These are phyloP conservation scores for Heliconius ismenius DNA, from an alignment of 2,888 invertebrate species.

Conservation along the genomic window DNA sequence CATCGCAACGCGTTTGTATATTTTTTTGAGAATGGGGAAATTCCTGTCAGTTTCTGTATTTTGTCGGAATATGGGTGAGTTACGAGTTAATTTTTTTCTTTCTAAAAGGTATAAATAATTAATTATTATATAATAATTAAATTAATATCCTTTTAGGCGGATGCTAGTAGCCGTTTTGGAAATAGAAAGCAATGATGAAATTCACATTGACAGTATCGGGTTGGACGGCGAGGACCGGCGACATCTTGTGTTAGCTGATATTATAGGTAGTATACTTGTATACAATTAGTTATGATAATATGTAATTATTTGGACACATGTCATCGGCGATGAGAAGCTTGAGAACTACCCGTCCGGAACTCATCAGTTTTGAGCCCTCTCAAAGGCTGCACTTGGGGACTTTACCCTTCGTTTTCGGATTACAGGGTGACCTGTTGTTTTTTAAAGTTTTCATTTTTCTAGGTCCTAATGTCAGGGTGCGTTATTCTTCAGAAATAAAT, in stretches of 20 bases:
- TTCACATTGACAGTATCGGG: constrained; percentile 85
- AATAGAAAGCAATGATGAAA: constrained; percentile 56
- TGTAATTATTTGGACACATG: too few relatives aligned
- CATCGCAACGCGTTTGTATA: constrained; percentile 82
- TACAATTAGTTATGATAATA: neutral
- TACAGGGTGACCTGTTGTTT: too few relatives aligned
- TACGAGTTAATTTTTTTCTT: neutral
- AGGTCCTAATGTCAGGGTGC: constrained; percentile 74
- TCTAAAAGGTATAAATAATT: too few relatives aligned
- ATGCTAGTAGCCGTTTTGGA: constrained; percentile 84
- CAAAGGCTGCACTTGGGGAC: too few relatives aligned
- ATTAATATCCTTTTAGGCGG: constrained; percentile 63
- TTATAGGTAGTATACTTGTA: constrained; percentile 55
- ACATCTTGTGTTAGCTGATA: constrained; percentile 58
- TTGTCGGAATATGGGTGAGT: constrained; percentile 85
- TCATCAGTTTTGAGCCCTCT: too few relatives aligned
- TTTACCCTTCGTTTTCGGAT: too few relatives aligned
- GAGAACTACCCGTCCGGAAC: too few relatives aligned
- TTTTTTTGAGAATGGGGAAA: constrained; percentile 80
- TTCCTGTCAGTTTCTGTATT: constrained; percentile 86
- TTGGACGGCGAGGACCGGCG: constrained; percentile 84
- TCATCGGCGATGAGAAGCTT: too few relatives aligned
- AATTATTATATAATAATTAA: neutral
- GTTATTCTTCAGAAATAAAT: constrained; percentile 81
- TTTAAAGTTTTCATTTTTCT: too few relatives aligned